Evolutionary conservation across 2,113 vertebrate genomes (phyloP).

Genomic region (Charina bottae): DNA sequence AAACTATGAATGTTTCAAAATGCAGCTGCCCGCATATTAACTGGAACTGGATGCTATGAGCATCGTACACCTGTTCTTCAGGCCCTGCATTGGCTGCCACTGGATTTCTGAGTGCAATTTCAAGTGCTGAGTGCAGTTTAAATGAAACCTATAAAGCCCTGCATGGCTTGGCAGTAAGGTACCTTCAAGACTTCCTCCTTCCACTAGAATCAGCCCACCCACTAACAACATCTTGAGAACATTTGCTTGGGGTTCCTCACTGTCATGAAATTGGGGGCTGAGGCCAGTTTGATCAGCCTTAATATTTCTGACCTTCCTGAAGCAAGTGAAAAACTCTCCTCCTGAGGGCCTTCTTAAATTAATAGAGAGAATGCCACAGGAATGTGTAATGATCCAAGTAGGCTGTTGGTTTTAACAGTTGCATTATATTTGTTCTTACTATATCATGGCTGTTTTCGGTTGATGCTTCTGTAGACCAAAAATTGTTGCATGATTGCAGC

Average conservation of each 20-base stretch:
- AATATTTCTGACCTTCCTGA: not conserved
- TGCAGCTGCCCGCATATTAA: not conserved
- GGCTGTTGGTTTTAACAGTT: not conserved
- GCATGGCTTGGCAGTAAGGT: too few species aligned
- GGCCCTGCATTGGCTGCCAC: too few species aligned
- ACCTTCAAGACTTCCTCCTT: not conserved
- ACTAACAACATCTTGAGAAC: not conserved
- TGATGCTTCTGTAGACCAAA: too few species aligned
- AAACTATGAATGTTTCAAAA: not conserved
- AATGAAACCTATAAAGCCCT: too few species aligned
- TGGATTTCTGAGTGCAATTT: too few species aligned
- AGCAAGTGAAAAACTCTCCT: not conserved
- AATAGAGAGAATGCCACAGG: not conserved
- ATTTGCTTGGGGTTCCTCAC: not conserved
- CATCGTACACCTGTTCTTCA: too few species aligned
- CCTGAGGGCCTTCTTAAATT: not conserved
- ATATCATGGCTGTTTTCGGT: not conserved
- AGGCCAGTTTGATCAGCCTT: not conserved
- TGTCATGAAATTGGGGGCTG: not conserved
- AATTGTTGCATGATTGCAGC: not conserved
- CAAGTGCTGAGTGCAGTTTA: too few species aligned
- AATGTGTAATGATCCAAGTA: not conserved
- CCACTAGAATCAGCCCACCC: not conserved
- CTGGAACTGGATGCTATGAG: too few species aligned
- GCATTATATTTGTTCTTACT: not conserved